Evolutionary conservation across 2,888 invertebrate genomes (phyloP).

Genomic region (Chloromyia formosa): DNA sequence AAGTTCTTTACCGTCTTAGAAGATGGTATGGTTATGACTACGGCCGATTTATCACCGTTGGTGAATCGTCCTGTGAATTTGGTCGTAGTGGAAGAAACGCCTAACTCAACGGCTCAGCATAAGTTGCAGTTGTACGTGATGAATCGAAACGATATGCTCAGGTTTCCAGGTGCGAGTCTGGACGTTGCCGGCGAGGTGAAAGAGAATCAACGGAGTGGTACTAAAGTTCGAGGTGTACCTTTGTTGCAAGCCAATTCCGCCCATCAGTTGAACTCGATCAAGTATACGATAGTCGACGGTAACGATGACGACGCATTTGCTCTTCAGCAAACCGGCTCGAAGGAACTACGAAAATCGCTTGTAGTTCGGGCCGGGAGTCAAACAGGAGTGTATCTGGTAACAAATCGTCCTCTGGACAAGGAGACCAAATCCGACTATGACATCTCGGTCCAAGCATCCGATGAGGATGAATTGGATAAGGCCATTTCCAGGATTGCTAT

Average conservation of each 20-base stretch:
- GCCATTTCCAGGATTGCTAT: constrained; percentile 82
- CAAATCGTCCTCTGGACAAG: constrained; percentile 79
- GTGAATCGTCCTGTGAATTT: constrained; percentile 83
- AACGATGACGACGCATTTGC: constrained; percentile 80
- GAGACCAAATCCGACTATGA: constrained; percentile 78
- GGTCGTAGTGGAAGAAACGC: constrained; percentile 82
- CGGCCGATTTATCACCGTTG: constrained; percentile 82
- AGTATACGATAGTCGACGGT: constrained; percentile 82
- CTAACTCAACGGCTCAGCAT: constrained; percentile 82
- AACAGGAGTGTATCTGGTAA: constrained; percentile 78
- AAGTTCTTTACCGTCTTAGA: constrained; percentile 87
- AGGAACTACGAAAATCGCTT: constrained; percentile 49
- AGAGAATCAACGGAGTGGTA: constrained; percentile 80
- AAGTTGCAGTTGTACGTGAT: constrained; percentile 83
- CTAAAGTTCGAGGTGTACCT: constrained; percentile 76
- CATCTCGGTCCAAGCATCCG: constrained; percentile 81
- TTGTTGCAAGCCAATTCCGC: constrained; percentile 77
- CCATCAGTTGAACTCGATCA: constrained; percentile 71
- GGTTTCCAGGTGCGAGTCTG: constrained; percentile 74
- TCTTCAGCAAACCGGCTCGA: constrained; percentile 69
- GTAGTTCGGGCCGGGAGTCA: constrained; percentile 65
- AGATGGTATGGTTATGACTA: constrained; percentile 91
- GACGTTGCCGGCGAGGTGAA: constrained; percentile 74
- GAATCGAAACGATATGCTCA: constrained; percentile 82
- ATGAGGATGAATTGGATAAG: constrained; percentile 81